Percentiles rank a stretch among this genome's conserved stretches.
Conservation (phyloP, 1,140 invertebrate species). For the Elymnias hypermnestra region DNA sequence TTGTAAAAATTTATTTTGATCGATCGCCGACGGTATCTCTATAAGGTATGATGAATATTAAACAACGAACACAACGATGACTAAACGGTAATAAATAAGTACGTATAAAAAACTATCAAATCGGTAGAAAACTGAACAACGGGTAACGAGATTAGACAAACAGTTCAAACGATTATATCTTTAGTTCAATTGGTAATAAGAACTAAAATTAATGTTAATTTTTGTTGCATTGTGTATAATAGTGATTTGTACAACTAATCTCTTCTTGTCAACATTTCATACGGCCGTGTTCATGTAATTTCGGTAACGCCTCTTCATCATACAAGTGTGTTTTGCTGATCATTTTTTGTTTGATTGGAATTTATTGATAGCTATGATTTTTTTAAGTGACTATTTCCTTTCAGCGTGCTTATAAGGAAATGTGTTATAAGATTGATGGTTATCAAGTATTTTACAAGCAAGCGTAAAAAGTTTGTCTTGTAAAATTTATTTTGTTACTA, state of each 20-base stretch:
- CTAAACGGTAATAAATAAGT: constrained; percentile 63
- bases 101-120: constrained; percentile 34
- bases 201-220: background rate
- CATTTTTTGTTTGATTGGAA: constrained; percentile 30
- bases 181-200: background rate
- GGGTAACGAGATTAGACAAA: constrained; percentile 1
- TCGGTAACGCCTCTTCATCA: constrained; percentile 48
- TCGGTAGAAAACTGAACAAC: constrained; percentile 6
- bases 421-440: background rate
- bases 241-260: constrained; percentile 42
- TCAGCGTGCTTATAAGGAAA: background rate
- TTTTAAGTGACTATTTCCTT: constrained; percentile 1
- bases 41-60: constrained; percentile 53
- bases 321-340: constrained; percentile 18
- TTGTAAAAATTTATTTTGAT: constrained; percentile 36
- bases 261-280: constrained; percentile 49
- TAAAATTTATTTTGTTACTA: no score
- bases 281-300: constrained; percentile 35
- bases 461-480: no score
- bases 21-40: constrained; percentile 50
- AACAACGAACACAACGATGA: constrained; percentile 57
- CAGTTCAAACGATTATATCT: background rate
- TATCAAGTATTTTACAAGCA: background rate
- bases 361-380: constrained; percentile 23
- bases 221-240: constrained; percentile 8